These are phyloP conservation scores for Cherax quadricarinatus DNA, from an alignment of 1,140 invertebrate species.

Conservation along the genomic window DNA sequence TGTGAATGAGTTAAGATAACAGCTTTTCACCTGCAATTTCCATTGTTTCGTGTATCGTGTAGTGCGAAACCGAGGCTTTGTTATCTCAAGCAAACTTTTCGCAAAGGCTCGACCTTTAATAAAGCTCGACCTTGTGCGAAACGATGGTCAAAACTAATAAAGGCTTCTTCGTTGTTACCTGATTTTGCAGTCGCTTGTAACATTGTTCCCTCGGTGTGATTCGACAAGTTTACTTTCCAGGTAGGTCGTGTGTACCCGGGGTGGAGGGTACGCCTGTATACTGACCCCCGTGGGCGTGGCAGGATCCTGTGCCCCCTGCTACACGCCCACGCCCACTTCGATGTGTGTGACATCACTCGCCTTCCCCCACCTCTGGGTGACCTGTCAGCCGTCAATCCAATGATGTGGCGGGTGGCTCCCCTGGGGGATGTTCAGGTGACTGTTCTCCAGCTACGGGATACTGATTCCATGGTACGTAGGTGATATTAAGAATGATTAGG, in stretches of 20 bases:
- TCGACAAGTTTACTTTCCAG: neutral
- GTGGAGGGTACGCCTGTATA: slow-evolving; percentile 64
- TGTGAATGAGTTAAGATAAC: no score
- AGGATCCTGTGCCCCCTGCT: slow-evolving; percentile 60
- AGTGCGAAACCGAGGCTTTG: no score
- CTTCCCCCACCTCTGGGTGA: slow-evolving; percentile 41
- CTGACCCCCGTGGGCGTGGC: slow-evolving; percentile 29
- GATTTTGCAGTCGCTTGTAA: no score
- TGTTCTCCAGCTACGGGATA: slow-evolving; percentile 58
- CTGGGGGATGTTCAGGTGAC: slow-evolving; percentile 63
- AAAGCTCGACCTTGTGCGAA: no score
- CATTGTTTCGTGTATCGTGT: no score
- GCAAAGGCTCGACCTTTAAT: no score
- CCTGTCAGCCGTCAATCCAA: slow-evolving; percentile 37
- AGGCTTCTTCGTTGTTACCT: neutral
- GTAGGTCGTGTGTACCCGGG: slow-evolving; percentile 55
- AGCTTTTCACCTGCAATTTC: no score
- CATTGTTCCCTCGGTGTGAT: no score
- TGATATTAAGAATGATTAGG: no score
- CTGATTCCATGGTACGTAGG: slow-evolving; percentile 62
- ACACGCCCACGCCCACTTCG: neutral
- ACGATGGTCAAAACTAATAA: neutral
- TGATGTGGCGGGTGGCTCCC: slow-evolving; percentile 65
- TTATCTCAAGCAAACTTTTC: no score
- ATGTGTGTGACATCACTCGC: slow-evolving; percentile 50